phyloP scores from a whole-genome alignment of 2,888 invertebrate species.

The Dryadula phaetusa region DNA sequence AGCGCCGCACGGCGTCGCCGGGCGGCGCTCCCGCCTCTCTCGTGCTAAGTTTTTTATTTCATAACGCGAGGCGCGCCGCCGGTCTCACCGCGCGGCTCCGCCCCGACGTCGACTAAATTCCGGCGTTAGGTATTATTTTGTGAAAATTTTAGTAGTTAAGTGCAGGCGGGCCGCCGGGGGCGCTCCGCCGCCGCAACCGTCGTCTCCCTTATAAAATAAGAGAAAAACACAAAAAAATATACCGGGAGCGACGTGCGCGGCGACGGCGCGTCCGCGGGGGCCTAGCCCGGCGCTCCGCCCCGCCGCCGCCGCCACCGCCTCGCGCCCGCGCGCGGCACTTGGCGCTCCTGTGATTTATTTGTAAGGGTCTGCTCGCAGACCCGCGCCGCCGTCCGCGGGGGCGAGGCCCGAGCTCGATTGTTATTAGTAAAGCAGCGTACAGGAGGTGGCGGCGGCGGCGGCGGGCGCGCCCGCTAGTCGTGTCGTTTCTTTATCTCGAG shows the following conservation, averaged over 20 bases:
- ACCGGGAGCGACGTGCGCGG: slow-evolving; percentile 49
- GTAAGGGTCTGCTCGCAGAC: slow-evolving; percentile 46
- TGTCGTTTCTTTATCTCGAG: slow-evolving; percentile 79
- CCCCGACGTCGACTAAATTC: slow-evolving; percentile 72
- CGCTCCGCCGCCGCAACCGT: slow-evolving; percentile 52
- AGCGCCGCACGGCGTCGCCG: no score
- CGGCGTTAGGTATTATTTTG: slow-evolving; percentile 84
- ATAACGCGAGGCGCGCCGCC: slow-evolving; percentile 66
- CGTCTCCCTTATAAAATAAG: slow-evolving; percentile 60
- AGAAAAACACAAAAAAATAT: slow-evolving; percentile 77
- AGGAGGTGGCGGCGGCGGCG: slow-evolving; percentile 63
- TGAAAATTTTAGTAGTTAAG: slow-evolving; percentile 83
- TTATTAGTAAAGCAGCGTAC: slow-evolving; percentile 69
- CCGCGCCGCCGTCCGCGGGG: slow-evolving; percentile 50
- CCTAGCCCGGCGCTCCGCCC: slow-evolving; percentile 53
- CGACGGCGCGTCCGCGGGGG: slow-evolving; percentile 50
- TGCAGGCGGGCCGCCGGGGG: slow-evolving; percentile 56
- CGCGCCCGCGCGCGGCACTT: slow-evolving; percentile 46
- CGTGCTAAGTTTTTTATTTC: slow-evolving; percentile 80
- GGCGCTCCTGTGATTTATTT: slow-evolving; percentile 51
- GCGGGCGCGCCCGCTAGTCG: slow-evolving; percentile 65
- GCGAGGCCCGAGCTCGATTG: slow-evolving; percentile 58
- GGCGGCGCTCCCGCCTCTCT: slow-evolving; percentile 64
- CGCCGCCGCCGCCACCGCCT: slow-evolving; percentile 52
- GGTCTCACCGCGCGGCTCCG: slow-evolving; percentile 64